Percentiles rank a stretch among this genome's conserved stretches.
These are phyloP conservation scores for Drosophila seguyi DNA, from an alignment of 1,140 invertebrate genomes.

Conservation along the genomic window DNA sequence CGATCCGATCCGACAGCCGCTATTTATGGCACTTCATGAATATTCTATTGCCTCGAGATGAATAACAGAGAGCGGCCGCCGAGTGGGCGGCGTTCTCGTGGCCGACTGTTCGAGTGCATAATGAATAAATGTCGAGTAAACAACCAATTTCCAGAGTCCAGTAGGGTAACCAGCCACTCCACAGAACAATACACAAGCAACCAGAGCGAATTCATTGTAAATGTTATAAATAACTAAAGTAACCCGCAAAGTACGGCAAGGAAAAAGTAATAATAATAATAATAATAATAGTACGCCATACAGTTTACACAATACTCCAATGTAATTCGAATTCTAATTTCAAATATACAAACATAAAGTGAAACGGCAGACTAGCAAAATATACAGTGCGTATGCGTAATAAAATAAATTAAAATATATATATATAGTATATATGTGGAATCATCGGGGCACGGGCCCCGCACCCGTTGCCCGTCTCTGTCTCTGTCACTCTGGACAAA, in stretches of 20 bases:
- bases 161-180: conserved; percentile 4
- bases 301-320: conserved; percentile 60
- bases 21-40: conserved; percentile 63
- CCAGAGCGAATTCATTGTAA: conserved; percentile 73
- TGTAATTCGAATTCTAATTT: conserved; percentile 66
- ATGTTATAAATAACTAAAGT: conserved; percentile 80
- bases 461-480: conserved; percentile 35
- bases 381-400: conserved; percentile 76
- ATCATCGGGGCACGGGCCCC: conserved; percentile 18
- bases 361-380: conserved; percentile 73
- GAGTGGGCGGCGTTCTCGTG: conserved; percentile 13
- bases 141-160: conserved; percentile 30
- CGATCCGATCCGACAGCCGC: conserved; percentile 27
- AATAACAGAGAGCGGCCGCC: conserved; percentile 21
- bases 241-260: conserved; percentile 53
- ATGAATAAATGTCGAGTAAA: conserved; percentile 77
- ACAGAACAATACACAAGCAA: conserved; percentile 37
- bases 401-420: conserved; percentile 60
- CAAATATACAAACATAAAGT: conserved; percentile 55
- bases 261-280: conserved; percentile 30
- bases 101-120: conserved; percentile 59
- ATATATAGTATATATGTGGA: conserved; percentile 35
- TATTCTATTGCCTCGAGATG: conserved; percentile 69
- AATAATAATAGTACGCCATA: conserved; percentile 55
- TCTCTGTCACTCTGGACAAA: conserved; percentile 62